These are phyloP conservation scores for Limnephilus lunatus DNA, from an alignment of 2,888 invertebrate genomes.

Conservation along the genomic window DNA sequence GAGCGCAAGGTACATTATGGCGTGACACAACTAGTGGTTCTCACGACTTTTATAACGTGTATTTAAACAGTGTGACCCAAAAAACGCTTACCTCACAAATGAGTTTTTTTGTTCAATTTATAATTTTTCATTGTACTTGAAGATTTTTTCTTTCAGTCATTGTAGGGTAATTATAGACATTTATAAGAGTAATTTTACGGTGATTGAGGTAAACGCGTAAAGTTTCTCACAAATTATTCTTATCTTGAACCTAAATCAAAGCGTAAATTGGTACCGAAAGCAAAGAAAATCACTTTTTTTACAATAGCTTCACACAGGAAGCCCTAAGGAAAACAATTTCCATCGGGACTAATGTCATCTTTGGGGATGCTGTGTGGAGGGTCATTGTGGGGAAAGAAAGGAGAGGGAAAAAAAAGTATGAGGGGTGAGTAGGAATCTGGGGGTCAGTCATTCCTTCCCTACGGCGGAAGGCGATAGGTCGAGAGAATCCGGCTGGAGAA, in stretches of 20 bases:
- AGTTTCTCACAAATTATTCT: not conserved
- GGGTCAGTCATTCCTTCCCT: too few relatives aligned
- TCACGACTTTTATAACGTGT: constrained; percentile 60
- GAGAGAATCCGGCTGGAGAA: too few relatives aligned
- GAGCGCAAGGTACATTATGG: constrained; percentile 57
- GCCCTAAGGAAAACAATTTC: too few relatives aligned
- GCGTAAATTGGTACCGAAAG: not conserved
- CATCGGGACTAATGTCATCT: too few relatives aligned
- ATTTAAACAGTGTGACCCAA: constrained; percentile 58
- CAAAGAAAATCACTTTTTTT: too few relatives aligned
- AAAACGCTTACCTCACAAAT: constrained; percentile 25
- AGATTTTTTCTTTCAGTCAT: not conserved
- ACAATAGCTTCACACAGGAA: too few relatives aligned
- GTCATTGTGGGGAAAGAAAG: too few relatives aligned
- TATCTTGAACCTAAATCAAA: not conserved
- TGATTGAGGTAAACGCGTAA: not conserved
- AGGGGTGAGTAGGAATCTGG: too few relatives aligned
- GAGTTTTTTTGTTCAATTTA: not conserved
- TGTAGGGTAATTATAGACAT: not conserved
- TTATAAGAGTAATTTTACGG: not conserved
- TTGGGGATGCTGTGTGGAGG: too few relatives aligned
- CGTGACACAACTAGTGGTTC: constrained; percentile 52
- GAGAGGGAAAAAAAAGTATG: too few relatives aligned
- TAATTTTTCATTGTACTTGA: not conserved
- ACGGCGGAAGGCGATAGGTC: too few relatives aligned